Percentiles rank a stretch among this genome's conserved stretches.
Evolutionary conservation across 2,113 vertebrate genomes (phyloP).

Genomic region (Sceloporus undulatus): DNA sequence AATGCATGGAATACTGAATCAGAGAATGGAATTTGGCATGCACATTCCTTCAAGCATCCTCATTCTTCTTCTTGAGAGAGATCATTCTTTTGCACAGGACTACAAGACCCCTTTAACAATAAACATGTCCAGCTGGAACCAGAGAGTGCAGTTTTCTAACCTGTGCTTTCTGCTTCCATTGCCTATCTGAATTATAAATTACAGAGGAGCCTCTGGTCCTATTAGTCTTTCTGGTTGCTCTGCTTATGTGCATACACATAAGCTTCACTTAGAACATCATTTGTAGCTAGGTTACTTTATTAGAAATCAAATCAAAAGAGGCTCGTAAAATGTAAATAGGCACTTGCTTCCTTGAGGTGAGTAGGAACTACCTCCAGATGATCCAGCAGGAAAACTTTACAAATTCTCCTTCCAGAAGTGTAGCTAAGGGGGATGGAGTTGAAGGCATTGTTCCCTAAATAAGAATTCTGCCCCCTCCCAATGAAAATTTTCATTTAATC

Average conservation of each 20-base stretch:
- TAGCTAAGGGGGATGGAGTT: not conserved
- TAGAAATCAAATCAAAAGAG: not conserved
- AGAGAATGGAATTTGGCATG: not conserved
- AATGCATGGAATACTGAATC: not conserved
- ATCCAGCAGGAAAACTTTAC: not conserved
- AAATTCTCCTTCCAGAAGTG: not conserved
- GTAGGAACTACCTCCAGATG: not conserved
- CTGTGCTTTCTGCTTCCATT: not conserved
- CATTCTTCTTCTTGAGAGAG: not conserved
- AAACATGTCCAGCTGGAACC: not conserved
- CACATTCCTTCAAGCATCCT: not conserved
- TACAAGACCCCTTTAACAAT: not conserved
- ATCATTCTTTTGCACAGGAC: not conserved
- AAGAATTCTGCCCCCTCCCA: not conserved
- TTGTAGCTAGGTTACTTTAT: constrained; percentile 6
- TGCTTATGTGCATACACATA: not conserved
- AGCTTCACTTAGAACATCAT: not conserved
- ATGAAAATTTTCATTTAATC: no score
- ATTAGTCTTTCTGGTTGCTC: not conserved
- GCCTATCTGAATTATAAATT: not conserved
- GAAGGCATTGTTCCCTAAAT: not conserved
- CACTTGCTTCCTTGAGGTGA: not conserved
- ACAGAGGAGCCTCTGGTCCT: not conserved
- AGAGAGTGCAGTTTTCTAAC: not conserved
- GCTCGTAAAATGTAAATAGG: not conserved